Base-by-base conservation (phyloP, 2,797 vertebrate species). In the Siniperca undulata region DNA sequence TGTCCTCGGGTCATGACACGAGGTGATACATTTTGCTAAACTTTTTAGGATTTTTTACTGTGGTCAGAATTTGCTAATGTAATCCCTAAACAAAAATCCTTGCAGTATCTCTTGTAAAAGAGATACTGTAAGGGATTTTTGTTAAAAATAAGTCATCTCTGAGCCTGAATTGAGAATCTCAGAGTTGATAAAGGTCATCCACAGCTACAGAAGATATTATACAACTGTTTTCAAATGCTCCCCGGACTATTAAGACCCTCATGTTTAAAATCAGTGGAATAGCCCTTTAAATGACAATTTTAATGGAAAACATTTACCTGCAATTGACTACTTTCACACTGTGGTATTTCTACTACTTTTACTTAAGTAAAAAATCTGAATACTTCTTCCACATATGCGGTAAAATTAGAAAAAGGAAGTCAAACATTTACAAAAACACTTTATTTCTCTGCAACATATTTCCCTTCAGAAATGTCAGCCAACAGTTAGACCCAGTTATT, bases 371-470 rank as follows among this genome's bases (percentile, higher is more conserved):
- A 38, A 36, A 0, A 36, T 52, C 1, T 17, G 6, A 77, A 46
- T 34, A 27, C 0, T 16, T 66, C 19, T 30, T 7, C 2, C 17
- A 66, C 13, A 59, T 46, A n/a, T 10, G 62, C 24, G 30, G 4
- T 48, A 44, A 64, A 78, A 48, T 52, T 7, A 59, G 1, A 66
- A n/a, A 61, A 67, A 65, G 17, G 59, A 46, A 70, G 48, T 36
- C 16, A 69, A 62, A 67, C 14, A 58, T 65, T 76, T 77, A 74
- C 5, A 79, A 85, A 86, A 86, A 74, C 11, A 24, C n/a, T 92
- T 93, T 88, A 89, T 83, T 91, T 75, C 55, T 84, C 36, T 81
- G 50, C 55, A 71, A 14, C 74, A 82, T 24, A 36, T 74, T 82
- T 80, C 64, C 70, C 62, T 69, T 90, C 38, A 86, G 22, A 78